Evolutionary conservation across 2,113 vertebrate genomes (phyloP), one percentile per base, ranked within the genome.

Genomic region (Gadus chalcogrammus): DNA sequence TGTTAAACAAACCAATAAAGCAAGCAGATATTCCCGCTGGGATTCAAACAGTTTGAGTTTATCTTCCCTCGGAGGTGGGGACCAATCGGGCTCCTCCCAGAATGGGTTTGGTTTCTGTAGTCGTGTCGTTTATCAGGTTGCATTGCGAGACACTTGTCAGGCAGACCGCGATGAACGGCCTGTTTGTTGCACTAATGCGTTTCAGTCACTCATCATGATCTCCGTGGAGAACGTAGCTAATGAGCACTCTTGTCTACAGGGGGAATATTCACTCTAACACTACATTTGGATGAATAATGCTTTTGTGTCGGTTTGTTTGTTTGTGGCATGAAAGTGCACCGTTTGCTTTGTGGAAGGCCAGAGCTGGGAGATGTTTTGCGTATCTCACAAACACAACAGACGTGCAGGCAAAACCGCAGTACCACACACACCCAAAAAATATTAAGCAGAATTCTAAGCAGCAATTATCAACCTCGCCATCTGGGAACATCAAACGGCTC

Each of bases 151-250:
- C 1, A 59, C 52, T 28, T 73, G 80, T 70, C 75, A 65, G 67
- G 59, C 61, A 72, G 71, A 82, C 73, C 72, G 65, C 82, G 83
- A 82, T 81, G 82, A 80, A 85, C 72, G 75, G 72, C 70, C 11
- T 78, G 80, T 76, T 82, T 77, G 78, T 73, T 73, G 22, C 70
- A 73, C 69, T 82, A 79, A 85, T 85, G 74, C 71, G 42, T 73
- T 81, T 78, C 68, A 80, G 73, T 79, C 77, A 74, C 72, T 84
- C 79, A 76, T 72, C 42, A 75, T 18, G 64, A 67, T 79, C 76
- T 85, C 75, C 0, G 55, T 76, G 71, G 73, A 80, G 76, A 13
- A 77, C 65, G n/a, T 59, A 85, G 71, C 78, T 85, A 81, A 85
- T 79, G 76, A 82, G 78, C 73, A 71, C 78, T 73, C 71, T 63